Conservation (phyloP, 2,888 invertebrate species). For the Synanthedon myopaeformis region DNA sequence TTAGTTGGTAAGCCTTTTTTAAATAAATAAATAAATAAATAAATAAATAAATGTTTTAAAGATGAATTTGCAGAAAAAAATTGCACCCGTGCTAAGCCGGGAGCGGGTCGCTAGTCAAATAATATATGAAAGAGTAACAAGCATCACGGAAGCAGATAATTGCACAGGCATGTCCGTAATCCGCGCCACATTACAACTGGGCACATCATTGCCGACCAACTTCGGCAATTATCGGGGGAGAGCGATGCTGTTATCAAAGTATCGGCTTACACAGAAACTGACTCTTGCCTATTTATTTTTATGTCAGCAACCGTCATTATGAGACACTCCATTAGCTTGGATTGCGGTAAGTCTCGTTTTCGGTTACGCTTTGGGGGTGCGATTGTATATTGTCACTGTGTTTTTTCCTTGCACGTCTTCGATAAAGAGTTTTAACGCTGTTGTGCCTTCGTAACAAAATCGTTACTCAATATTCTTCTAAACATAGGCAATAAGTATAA, state of each 20-base stretch:
- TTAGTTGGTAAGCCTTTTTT: too few relatives aligned
- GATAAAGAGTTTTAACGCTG: background rate
- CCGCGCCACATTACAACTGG: constrained; percentile 29
- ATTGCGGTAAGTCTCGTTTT: constrained; percentile 66
- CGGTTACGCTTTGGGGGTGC: constrained; percentile 63
- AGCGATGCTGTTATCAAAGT: constrained; percentile 70
- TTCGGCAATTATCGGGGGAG: constrained; percentile 69
- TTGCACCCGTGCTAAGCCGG: too few relatives aligned
- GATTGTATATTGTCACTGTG: constrained; percentile 42
- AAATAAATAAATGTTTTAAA: too few relatives aligned
- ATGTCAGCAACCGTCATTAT: constrained; percentile 71
- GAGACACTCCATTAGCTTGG: constrained; percentile 71
- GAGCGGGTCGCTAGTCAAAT: too few relatives aligned
- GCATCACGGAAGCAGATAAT: background rate
- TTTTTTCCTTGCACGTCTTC: constrained; percentile 4
- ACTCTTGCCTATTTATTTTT: constrained; percentile 71
- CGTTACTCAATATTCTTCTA: background rate
- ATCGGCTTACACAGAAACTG: constrained; percentile 71
- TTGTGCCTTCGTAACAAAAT: background rate
- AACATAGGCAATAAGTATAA: too few relatives aligned
- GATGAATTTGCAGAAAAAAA: too few relatives aligned
- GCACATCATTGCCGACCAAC: constrained; percentile 39
- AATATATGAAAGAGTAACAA: background rate
- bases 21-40: too few relatives aligned
- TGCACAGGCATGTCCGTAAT: background rate